These are phyloP conservation scores for Cervus canadensis DNA, from an alignment of 2,113 vertebrate genomes.

Conservation along the genomic window DNA sequence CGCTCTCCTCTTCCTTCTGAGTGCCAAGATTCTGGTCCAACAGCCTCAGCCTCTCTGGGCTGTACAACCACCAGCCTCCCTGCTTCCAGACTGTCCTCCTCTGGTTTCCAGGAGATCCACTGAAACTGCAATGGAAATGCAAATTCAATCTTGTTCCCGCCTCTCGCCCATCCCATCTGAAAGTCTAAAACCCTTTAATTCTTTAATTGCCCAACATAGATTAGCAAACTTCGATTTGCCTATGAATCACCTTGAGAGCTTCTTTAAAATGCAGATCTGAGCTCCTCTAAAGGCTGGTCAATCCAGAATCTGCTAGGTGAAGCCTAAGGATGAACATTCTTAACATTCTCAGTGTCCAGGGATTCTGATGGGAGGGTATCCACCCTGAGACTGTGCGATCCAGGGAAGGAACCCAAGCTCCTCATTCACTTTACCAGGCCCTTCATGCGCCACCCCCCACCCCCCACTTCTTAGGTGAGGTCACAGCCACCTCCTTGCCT, in stretches of 20 bases:
- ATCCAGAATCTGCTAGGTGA: neutral
- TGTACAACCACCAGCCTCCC: neutral
- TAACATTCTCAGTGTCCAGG: neutral
- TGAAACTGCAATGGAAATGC: neutral
- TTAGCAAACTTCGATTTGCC: neutral
- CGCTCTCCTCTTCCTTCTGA: neutral
- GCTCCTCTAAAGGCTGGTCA: neutral
- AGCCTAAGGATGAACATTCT: neutral
- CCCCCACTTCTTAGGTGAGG: neutral
- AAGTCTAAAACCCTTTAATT: neutral
- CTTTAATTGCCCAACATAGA: neutral
- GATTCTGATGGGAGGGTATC: neutral
- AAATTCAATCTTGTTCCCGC: neutral
- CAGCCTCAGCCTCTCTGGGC: neutral
- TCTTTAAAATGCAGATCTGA: neutral
- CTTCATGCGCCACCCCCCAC: fast-evolving
- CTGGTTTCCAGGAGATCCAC: neutral
- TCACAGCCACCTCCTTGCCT: neutral
- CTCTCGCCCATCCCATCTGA: neutral
- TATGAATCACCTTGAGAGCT: neutral
- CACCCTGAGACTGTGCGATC: too few species aligned
- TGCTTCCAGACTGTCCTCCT: neutral
- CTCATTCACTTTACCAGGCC: neutral
- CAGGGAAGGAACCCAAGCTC: neutral
- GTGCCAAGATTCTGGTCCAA: neutral